Conservation (phyloP, 2,113 vertebrate species). For the Hemichromis elongatus region DNA sequence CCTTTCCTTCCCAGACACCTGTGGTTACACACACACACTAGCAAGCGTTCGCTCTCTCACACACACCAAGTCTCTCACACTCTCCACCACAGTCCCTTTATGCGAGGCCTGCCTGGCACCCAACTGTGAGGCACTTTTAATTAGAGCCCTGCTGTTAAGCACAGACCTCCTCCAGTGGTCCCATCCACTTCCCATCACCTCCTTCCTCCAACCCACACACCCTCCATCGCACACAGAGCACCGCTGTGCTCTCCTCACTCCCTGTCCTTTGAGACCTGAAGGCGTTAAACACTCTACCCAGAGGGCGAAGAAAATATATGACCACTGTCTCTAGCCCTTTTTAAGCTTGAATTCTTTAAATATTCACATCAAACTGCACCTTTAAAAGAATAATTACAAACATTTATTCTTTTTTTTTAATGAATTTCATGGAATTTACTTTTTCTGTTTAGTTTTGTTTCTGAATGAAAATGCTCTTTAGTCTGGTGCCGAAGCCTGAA, state of each 20-base stretch:
- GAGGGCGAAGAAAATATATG: not conserved
- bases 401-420: not conserved
- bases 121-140: slow-evolving; percentile 66
- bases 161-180: slow-evolving; percentile 32
- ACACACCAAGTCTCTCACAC: slow-evolving; percentile 38
- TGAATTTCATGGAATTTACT: not conserved
- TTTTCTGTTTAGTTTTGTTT: not conserved
- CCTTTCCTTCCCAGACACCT: slow-evolving; percentile 1
- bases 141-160: slow-evolving; percentile 67
- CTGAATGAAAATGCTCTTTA: not conserved
- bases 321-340: not conserved
- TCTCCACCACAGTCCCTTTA: slow-evolving; percentile 44
- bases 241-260: not conserved
- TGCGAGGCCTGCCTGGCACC: slow-evolving; percentile 39
- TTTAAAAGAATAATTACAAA: not conserved
- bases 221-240: not conserved
- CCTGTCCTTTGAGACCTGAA: not conserved
- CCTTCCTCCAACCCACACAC: slow-evolving; percentile 35
- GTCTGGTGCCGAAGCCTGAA: not conserved
- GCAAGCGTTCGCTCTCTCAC: not conserved
- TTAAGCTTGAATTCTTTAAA: not conserved
- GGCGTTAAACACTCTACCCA: not conserved
- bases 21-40: not conserved
- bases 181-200: slow-evolving; percentile 19
- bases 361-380: not conserved